These are phyloP conservation scores for Myotis pilosus DNA, from an alignment of 2,797 vertebrate genomes.

Conservation along the genomic window DNA sequence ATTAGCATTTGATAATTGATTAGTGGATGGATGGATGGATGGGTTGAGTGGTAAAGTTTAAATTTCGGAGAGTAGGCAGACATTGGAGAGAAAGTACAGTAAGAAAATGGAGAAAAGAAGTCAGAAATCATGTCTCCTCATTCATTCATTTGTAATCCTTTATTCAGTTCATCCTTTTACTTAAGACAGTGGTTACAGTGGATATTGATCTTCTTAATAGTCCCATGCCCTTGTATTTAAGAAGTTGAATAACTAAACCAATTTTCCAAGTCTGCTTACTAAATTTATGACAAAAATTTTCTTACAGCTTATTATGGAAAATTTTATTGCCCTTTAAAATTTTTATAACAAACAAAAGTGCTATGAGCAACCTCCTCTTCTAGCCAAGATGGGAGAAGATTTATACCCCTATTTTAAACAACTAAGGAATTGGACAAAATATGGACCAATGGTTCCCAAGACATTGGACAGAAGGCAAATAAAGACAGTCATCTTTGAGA, in stretches of 20 bases:
- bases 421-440: slow-evolving; percentile 18
- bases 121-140: not conserved
- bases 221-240: not conserved
- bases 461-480: not conserved
- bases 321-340: slow-evolving; percentile 36
- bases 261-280: slow-evolving; percentile 35
- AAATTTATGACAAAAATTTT: slow-evolving; percentile 46
- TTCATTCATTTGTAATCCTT: slow-evolving; percentile 37
- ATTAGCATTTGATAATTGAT: slow-evolving; percentile 20
- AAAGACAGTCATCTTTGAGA: not conserved
- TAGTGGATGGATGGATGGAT: not conserved
- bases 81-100: not conserved
- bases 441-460: not conserved
- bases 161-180: slow-evolving; percentile 10
- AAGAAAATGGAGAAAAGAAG: slow-evolving; percentile 19
- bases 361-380: slow-evolving; percentile 30
- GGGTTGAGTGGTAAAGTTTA: not conserved
- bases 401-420: not conserved
- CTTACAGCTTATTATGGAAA: slow-evolving; percentile 17
- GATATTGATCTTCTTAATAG: slow-evolving; percentile 23
- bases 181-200: slow-evolving; percentile 35
- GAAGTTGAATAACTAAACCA: not conserved
- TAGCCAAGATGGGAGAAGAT: slow-evolving; percentile 30
- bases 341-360: slow-evolving; percentile 43
- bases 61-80: not conserved